Conservation (phyloP, 2,888 invertebrate genomes). For the Xanthostigma xanthostigma region DNA sequence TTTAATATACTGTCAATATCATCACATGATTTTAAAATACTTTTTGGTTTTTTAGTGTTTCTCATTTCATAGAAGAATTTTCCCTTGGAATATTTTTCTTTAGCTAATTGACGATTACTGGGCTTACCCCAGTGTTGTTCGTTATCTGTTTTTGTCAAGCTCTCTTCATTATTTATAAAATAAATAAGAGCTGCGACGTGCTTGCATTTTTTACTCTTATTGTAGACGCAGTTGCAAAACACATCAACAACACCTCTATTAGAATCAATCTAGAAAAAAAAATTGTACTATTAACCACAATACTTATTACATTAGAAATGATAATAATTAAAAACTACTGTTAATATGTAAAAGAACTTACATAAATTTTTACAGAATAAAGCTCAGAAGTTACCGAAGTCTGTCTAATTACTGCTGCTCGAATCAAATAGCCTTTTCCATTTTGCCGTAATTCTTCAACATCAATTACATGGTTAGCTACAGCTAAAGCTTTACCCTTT, state of each 20-base stretch:
- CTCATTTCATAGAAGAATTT: slow-evolving; percentile 10
- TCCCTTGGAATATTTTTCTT: slow-evolving; percentile 13
- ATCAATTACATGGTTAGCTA: too few relatives aligned
- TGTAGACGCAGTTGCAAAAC: slow-evolving; percentile 11
- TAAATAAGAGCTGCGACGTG: slow-evolving; percentile 7
- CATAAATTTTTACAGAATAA: too few relatives aligned
- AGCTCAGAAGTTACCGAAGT: too few relatives aligned
- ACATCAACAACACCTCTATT: slow-evolving; percentile 7
- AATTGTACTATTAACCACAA: background rate
- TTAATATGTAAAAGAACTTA: too few relatives aligned
- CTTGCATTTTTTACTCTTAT: slow-evolving; percentile 10
- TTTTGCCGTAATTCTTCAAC: too few relatives aligned
- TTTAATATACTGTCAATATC: too few relatives aligned
- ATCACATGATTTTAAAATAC: too few relatives aligned
- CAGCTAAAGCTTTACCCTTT: too few relatives aligned
- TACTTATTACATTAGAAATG: too few relatives aligned
- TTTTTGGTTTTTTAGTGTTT: slow-evolving; percentile 8
- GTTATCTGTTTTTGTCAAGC: slow-evolving; percentile 10
- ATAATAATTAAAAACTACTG: too few relatives aligned
- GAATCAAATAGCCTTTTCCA: too few relatives aligned
- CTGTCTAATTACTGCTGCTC: too few relatives aligned
- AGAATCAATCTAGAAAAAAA: slow-evolving; percentile 7
- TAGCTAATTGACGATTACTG: slow-evolving; percentile 8
- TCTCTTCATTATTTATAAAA: slow-evolving; percentile 11
- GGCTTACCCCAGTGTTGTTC: slow-evolving; percentile 13